Percentiles rank a stretch among this genome's conserved stretches.
phyloP scores from a whole-genome alignment of 1,140 invertebrate species.

The Brachionus calyciflorus region DNA sequence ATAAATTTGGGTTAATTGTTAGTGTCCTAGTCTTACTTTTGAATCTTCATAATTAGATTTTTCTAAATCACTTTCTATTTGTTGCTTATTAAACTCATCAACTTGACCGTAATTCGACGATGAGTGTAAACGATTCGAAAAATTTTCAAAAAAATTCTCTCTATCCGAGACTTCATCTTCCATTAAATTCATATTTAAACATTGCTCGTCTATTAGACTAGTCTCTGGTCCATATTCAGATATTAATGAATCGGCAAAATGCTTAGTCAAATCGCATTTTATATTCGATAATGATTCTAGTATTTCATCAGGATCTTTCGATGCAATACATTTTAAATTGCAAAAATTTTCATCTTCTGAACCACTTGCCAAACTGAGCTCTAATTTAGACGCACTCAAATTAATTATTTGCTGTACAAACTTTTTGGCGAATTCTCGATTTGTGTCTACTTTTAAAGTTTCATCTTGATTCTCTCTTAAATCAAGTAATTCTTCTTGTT shows the following conservation, averaged over 20 bases:
- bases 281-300: background rate
- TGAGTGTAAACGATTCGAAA: constrained; percentile 35
- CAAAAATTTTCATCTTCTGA: background rate
- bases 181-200: constrained; percentile 19
- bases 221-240: constrained; percentile 20
- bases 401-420: constrained; percentile 32
- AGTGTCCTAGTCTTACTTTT: no score
- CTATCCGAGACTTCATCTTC: background rate
- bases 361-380: background rate
- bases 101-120: constrained; percentile 1
- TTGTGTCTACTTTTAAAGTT: background rate
- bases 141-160: constrained; percentile 29
- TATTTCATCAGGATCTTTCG: constrained; percentile 20
- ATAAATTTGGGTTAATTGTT: no score
- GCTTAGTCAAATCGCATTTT: constrained; percentile 7
- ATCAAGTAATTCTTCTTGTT: constrained; percentile 27
- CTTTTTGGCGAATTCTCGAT: constrained; percentile 33
- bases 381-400: background rate
- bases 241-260: constrained; percentile 9
- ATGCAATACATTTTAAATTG: background rate
- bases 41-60: background rate
- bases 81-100: no score
- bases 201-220: background rate
- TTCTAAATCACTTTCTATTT: background rate
- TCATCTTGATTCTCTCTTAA: background rate